Conservation (phyloP, 2,797 vertebrate genomes). For the Tamandua tetradactyla region DNA sequence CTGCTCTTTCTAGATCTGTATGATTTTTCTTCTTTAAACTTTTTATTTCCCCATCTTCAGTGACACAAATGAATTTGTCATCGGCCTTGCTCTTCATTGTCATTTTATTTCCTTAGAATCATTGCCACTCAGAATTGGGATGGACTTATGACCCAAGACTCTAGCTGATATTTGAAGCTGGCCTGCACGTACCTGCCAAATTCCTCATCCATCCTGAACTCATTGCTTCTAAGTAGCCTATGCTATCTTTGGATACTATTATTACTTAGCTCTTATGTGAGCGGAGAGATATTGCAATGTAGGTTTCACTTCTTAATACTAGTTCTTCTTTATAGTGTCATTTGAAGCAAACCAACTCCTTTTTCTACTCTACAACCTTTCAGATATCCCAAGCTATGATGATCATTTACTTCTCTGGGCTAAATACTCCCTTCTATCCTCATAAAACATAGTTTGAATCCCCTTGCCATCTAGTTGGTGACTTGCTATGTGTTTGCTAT, state of each 20-base stretch:
- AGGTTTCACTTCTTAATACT: background rate
- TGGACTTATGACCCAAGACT: background rate
- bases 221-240: background rate
- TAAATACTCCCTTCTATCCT: background rate
- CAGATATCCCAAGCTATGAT: background rate
- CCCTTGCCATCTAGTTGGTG: background rate
- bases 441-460: background rate
- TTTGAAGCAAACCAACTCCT: background rate
- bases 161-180: background rate
- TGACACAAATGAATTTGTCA: background rate
- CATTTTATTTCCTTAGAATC: background rate
- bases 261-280: background rate
- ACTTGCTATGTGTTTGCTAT: background rate
- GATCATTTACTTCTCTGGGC: background rate
- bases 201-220: background rate
- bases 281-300: background rate
- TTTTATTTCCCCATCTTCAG: background rate
- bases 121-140: background rate
- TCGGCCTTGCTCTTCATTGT: background rate
- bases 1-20: background rate
- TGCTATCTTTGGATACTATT: background rate
- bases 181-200: background rate
- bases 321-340: background rate
- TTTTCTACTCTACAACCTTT: background rate
- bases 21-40: background rate